Base-by-base conservation (phyloP, 2,797 vertebrate genomes). In the Sternotherus odoratus region DNA sequence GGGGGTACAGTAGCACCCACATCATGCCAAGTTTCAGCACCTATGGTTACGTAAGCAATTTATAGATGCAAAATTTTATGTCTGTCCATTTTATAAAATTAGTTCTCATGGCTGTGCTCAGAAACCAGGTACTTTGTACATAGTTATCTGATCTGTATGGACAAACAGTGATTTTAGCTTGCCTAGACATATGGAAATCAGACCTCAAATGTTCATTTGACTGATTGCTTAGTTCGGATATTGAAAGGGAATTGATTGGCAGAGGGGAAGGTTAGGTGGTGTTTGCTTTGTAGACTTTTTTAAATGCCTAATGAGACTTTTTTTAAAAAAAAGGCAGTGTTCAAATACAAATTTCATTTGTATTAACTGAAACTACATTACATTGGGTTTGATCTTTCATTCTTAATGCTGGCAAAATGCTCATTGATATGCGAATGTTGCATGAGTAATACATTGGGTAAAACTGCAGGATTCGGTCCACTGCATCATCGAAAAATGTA, bases 391-490 rank as follows among this genome's bases (percentile, higher is more conserved):
- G 49, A 80, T 15, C 85, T 57, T 84, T 92, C 46, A 0, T 91
- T 88, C 72, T 50, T 87, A 77, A 63, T 4, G 0, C 78, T 94
- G 75, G 72, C 36, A 30, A 95, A 95, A 86, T 83, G 92, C 77
- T 57, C 79, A 66, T 28, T 0, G 16, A 92, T 85, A 90, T 83
- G 93, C 91, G 89, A 92, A 87, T 81, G 48, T 87, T 82, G 81
- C 56, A 72, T 82, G 90, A 91, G 56, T 57, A 57, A 80, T 91
- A 95, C 78, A 72, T 75, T 80, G 88, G 93, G 69, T 57, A 66
- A 80, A 92, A 96, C 75, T 3, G 28, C 85, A 89, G 88, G 78
- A 63, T 74, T 87, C 79, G 90, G 85, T 85, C 90, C 90, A 90
- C 94, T 93, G 85, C 91, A 91, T 90, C 88, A 77, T 63, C 77